A percentile compares a stretch with the other conserved stretches of the same genome.
These are phyloP conservation scores for Tonatia bakeri DNA, from an alignment of 2,113 vertebrate species.

Conservation along the genomic window DNA sequence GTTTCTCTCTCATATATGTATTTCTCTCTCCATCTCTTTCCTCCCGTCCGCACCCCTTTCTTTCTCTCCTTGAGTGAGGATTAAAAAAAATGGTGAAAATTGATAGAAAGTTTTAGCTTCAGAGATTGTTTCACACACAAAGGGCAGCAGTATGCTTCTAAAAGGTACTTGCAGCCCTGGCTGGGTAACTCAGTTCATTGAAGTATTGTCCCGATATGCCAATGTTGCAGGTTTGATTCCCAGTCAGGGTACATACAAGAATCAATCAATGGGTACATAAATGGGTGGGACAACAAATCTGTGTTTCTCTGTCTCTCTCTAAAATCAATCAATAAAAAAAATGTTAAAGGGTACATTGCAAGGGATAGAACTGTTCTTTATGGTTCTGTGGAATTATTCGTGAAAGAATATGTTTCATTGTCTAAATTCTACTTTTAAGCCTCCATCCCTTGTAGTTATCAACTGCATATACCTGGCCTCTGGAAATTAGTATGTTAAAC, in stretches of 20 bases:
- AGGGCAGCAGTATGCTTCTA: neutral
- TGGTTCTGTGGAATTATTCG: neutral
- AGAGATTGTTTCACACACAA: neutral
- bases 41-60: too few species aligned
- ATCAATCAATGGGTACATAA: too few species aligned
- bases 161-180: neutral
- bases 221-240: too few species aligned
- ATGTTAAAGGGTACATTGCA: neutral
- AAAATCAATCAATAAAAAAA: too few species aligned
- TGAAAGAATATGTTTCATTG: constrained; percentile 66
- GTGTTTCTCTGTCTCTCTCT: too few species aligned
- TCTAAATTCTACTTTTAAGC: constrained; percentile 75
- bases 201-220: too few species aligned
- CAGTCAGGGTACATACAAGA: too few species aligned
- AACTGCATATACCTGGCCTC: constrained; percentile 72
- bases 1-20: too few species aligned
- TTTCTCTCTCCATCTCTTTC: too few species aligned
- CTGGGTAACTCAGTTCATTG: too few species aligned
- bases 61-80: too few species aligned
- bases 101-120: neutral
- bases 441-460: constrained; percentile 68
- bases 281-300: too few species aligned
- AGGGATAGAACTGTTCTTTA: neutral
- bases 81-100: neutral
- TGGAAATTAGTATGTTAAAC: neutral